A percentile compares a stretch with the other conserved stretches of the same genome.
These are phyloP conservation scores for Dipodomys spectabilis DNA, from an alignment of 2,113 vertebrate genomes.

Conservation along the genomic window DNA sequence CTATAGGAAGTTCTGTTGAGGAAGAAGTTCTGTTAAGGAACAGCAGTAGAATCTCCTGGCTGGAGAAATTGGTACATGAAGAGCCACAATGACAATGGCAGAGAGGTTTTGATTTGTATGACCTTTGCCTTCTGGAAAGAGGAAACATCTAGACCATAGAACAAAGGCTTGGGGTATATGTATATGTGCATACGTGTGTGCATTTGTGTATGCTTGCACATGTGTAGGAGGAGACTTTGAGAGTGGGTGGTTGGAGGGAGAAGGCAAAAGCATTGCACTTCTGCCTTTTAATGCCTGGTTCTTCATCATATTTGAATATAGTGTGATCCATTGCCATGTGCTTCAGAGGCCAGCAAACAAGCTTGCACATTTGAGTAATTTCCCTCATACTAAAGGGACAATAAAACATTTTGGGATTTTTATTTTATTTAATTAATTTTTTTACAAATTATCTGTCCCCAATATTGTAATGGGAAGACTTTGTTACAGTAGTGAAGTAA, in stretches of 20 bases:
- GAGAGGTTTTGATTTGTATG: neutral
- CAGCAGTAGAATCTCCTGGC: neutral
- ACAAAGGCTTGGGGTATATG: no score
- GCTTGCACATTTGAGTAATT: neutral
- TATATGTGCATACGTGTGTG: neutral
- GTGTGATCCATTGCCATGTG: neutral
- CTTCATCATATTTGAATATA: neutral
- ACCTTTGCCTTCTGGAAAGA: neutral
- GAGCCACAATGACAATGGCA: neutral
- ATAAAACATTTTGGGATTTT: neutral
- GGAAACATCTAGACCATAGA: neutral
- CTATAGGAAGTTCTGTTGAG: neutral
- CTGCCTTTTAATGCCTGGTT: neutral
- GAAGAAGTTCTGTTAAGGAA: neutral
- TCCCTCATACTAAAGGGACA: constrained; percentile 1
- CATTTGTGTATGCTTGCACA: no score
- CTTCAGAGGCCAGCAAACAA: neutral
- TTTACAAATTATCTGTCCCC: neutral
- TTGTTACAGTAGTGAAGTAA: neutral
- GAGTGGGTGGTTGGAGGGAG: neutral
- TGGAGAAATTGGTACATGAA: neutral
- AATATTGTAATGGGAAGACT: neutral
- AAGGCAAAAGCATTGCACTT: neutral
- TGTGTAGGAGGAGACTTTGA: neutral
- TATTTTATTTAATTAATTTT: neutral